phyloP scores from a whole-genome alignment of 2,888 invertebrate genomes.

The Mycogona germanica region DNA sequence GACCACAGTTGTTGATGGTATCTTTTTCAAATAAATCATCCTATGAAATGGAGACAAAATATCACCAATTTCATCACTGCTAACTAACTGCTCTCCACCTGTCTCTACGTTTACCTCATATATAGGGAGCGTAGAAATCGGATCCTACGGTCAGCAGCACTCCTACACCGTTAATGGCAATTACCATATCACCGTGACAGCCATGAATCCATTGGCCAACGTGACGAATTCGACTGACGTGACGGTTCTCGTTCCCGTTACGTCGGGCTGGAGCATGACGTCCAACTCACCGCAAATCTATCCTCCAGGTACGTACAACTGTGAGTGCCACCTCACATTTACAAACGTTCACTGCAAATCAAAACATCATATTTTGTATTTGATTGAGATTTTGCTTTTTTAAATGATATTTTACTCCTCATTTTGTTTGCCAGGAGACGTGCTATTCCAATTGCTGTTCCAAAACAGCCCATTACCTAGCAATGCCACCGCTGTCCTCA shows the following conservation, averaged over 20 bases:
- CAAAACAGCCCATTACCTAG: slow-evolving; percentile 2
- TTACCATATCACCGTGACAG: neutral
- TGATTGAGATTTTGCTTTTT: neutral
- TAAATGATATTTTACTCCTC: too few relatives aligned
- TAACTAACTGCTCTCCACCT: too few relatives aligned
- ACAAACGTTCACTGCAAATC: neutral
- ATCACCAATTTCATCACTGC: neutral
- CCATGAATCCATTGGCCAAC: slow-evolving; percentile 9
- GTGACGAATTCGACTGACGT: slow-evolving; percentile 1
- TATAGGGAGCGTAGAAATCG: neutral
- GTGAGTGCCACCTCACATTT: neutral
- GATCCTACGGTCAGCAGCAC: slow-evolving; percentile 2
- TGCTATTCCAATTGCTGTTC: neutral
- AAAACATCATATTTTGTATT: neutral
- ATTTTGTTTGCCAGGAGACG: slow-evolving; percentile 7
- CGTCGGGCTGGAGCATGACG: neutral
- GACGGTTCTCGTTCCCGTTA: neutral
- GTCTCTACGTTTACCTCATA: too few relatives aligned
- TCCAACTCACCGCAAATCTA: slow-evolving; percentile 12
- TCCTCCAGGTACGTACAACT: slow-evolving; percentile 8
- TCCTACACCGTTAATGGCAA: slow-evolving; percentile 5
- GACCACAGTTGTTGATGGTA: neutral
- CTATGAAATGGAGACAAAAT: neutral
- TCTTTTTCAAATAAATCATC: neutral
- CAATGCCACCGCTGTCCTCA: slow-evolving; percentile 1